Evolutionary conservation across 2,888 invertebrate species (phyloP), one percentile per base, ranked within the genome.

Genomic region (Zaprionus lineosus): DNA sequence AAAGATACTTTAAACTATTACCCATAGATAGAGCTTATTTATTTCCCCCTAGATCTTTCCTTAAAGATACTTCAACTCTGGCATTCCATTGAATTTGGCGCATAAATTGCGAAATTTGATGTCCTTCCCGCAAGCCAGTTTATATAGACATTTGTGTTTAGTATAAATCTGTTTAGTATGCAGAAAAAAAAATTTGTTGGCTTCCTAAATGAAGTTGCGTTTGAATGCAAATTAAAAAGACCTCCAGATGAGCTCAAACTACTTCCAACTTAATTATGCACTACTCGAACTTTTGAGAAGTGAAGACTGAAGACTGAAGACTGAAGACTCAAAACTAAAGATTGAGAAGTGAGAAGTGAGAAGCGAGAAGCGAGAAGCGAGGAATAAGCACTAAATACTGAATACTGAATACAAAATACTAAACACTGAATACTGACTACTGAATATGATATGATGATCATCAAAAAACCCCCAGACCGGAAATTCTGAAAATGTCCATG

Each of bases 191-290:
- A 31, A 31, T 31, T 31, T 14, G 1, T 2, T 6, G 12, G 31
- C 12, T 31, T 11, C 11, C 11, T 31, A 2, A 31, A 11, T 12
- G n/a, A 8, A 24, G 24, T 24, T 24, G 39, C 6, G 11, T 37
- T 31, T 47, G 1, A 24, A 15, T 61, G 44, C n/a, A 41, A 19
- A 59, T 65, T 31, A 15, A 39, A 50, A 51, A 68, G 66, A 71
- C 68, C 72, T 64, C 51, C 48, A 46, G 33, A 7, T 40, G 15
- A 31, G 47, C 41, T 29, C 15, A 56, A 34, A 34, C 50, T 36
- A 33, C 50, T 64, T 51, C 19, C 46, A 65, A 48, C 60, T 69
- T 69, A 69, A 69, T 69, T 69, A 71, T 69, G 68, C 72, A 71
- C 72, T 71, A 72, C 68, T 66, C 67, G 47, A 69, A 71, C 72